Conservation (phyloP, 2,888 invertebrate species). For the Brachypalpus laphriformis region DNA sequence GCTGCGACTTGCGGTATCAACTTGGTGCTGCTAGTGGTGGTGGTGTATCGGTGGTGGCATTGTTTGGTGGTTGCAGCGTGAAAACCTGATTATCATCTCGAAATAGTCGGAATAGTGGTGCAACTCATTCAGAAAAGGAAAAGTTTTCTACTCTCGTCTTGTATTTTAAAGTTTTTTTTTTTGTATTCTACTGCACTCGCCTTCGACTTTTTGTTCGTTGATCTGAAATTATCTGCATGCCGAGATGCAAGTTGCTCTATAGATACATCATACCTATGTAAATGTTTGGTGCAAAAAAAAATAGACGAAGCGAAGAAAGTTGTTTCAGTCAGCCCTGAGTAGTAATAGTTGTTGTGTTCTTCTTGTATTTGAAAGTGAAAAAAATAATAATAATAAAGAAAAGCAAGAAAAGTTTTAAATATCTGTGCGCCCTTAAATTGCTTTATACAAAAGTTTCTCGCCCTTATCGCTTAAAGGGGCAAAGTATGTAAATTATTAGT, state of each 20-base stretch:
- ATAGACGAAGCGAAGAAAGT: constrained; percentile 66
- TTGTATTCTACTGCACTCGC: constrained; percentile 24
- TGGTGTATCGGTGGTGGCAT: constrained; percentile 31
- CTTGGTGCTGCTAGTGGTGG: constrained; percentile 27
- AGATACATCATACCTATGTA: constrained; percentile 49
- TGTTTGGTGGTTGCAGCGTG: constrained; percentile 52
- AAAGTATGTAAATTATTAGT: constrained; percentile 29
- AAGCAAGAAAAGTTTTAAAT: neutral
- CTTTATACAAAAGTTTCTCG: too few relatives aligned
- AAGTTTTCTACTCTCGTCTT: constrained; percentile 57
- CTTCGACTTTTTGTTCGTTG: constrained; percentile 52
- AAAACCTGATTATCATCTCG: constrained; percentile 70
- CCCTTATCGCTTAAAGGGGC: too few relatives aligned
- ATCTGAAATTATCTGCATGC: constrained; percentile 69
- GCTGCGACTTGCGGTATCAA: neutral
- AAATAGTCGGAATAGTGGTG: constrained; percentile 47
- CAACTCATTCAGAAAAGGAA: constrained; percentile 63
- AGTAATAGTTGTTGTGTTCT: constrained; percentile 30
- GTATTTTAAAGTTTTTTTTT: constrained; percentile 4
- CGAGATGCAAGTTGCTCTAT: constrained; percentile 51
- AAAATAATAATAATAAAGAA: neutral
- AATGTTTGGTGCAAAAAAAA: constrained; percentile 25
- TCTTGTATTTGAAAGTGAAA: constrained; percentile 63
- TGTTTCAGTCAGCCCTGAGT: constrained; percentile 49
- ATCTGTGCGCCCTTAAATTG: constrained; percentile 30